Conservation (phyloP, 2,888 invertebrate species). For the Stenolophus ochropezus region DNA sequence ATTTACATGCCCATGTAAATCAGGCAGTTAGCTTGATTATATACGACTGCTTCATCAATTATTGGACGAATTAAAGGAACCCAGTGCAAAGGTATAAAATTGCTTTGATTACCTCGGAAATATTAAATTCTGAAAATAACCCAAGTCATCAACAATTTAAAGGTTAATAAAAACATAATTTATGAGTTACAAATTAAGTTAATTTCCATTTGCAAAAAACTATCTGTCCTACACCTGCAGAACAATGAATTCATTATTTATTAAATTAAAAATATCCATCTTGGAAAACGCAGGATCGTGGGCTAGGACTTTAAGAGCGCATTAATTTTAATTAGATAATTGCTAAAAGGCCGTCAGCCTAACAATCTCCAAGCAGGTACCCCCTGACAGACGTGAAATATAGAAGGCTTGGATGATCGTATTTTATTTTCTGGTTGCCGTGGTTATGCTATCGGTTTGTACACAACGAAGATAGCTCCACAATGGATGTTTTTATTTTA, state of each 20-base stretch:
- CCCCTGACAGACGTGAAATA: conserved; percentile 47
- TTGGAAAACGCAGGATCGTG: conserved; percentile 65
- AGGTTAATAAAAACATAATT: background rate
- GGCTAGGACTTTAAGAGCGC: conserved; percentile 71
- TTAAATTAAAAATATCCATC: conserved; percentile 73
- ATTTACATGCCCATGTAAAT: no score
- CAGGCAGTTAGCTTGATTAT: no score
- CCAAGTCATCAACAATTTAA: background rate
- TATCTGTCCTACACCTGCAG: conserved; percentile 72
- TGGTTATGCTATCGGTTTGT: conserved; percentile 33
- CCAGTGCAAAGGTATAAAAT: no score
- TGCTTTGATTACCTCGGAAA: no score
- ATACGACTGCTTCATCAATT: no score
- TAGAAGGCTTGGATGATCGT: conserved; percentile 39
- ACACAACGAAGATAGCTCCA: conserved; percentile 9
- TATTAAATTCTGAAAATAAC: no score
- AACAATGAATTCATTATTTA: conserved; percentile 72
- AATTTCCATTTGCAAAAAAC: conserved; percentile 20
- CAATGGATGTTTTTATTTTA: conserved; percentile 32
- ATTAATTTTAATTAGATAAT: conserved; percentile 74
- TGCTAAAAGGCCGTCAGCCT: conserved; percentile 71
- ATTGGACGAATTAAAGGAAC: no score
- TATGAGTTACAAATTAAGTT: conserved; percentile 18
- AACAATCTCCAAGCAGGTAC: conserved; percentile 65
- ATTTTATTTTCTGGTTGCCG: conserved; percentile 26